Evolutionary conservation across 64 coral and sea anemone genomes (phyloP).

Genomic region (Actinia equina): DNA sequence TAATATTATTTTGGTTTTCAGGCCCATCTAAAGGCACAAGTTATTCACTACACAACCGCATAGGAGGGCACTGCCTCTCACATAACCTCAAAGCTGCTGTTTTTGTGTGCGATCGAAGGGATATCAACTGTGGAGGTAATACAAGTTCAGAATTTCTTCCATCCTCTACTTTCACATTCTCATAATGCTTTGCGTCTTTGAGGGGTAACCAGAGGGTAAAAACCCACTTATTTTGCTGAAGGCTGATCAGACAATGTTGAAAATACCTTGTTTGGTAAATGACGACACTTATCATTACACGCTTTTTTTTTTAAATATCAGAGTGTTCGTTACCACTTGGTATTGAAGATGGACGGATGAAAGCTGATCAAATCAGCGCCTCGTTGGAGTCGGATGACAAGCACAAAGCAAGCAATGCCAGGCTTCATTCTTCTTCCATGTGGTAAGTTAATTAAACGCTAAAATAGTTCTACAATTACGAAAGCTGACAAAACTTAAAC

Average conservation of each 20-base stretch:
- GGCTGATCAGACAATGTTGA: too few species aligned
- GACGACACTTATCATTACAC: too few species aligned
- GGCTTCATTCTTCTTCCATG: not conserved
- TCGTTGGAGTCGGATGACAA: not conserved
- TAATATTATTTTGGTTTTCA: not conserved
- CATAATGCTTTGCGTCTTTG: too few species aligned
- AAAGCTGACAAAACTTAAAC: not conserved
- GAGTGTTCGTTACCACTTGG: constrained; percentile 11
- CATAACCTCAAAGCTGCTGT: not conserved
- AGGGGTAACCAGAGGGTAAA: too few species aligned
- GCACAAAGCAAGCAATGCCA: constrained; percentile 2
- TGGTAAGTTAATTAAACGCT: not conserved
- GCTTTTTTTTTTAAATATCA: not conserved
- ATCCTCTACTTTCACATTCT: too few species aligned
- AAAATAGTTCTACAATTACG: not conserved
- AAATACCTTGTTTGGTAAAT: too few species aligned
- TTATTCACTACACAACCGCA: not conserved
- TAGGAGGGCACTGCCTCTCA: not conserved
- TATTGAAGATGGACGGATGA: not conserved
- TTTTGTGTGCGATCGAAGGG: not conserved
- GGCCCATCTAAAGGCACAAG: not conserved
- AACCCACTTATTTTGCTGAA: too few species aligned
- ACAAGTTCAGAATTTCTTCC: too few species aligned
- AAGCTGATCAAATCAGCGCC: not conserved
- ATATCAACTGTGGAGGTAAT: not conserved